Evolutionary conservation across 1,140 invertebrate species (phyloP), one percentile per base, ranked within the genome.

Genomic region (Berghia stephanieae): DNA sequence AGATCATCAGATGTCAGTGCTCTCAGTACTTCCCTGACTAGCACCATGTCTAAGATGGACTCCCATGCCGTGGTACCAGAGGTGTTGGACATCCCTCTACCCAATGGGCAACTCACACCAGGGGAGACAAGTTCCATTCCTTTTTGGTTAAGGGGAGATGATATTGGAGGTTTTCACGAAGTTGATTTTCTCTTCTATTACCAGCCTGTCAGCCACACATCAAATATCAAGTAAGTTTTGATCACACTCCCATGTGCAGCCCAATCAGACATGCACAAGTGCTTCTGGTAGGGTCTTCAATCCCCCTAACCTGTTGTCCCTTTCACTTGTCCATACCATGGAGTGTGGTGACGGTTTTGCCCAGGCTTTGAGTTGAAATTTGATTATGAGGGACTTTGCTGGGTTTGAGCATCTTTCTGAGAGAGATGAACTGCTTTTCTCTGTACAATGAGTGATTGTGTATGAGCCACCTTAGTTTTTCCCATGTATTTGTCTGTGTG

Each of bases 161-260:
- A 92, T 77, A 88, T 90, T 49, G 92, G 92, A 38, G 94, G 93
- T 4, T 90, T 90, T 16, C 92, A 93, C 83, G 89, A 90, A 6
- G 86, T 94, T 31, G 92, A 94, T 83, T 87, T 95, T 74, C 87
- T 95, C 42, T 93, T 94, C 83, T 94, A 94, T 84, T 95, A 95
- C 86, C 92, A 94, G 82, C 91, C 93, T 82, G 87, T 78, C 81
- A 87, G 78, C 87, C 91, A 79, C 18, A 40, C 78, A 6, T 90
- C 88, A 76, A 90, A 88, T 87, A 79, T 86, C 69, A 80, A 79
- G 83, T 86, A 70, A 79, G 81, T 42, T 1, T 52, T n/a, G n/a
- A n/a, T n/a, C n/a, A 68, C 49, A 21, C 2, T 78, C 77, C 18
- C 5, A 6, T 77, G 16, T 44, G n/a, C n/a, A n/a, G n/a, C n/a